A percentile compares a stretch with the other conserved stretches of the same genome.
phyloP scores from a whole-genome alignment of 2,888 invertebrate genomes.

The Metacarcinus magister region DNA sequence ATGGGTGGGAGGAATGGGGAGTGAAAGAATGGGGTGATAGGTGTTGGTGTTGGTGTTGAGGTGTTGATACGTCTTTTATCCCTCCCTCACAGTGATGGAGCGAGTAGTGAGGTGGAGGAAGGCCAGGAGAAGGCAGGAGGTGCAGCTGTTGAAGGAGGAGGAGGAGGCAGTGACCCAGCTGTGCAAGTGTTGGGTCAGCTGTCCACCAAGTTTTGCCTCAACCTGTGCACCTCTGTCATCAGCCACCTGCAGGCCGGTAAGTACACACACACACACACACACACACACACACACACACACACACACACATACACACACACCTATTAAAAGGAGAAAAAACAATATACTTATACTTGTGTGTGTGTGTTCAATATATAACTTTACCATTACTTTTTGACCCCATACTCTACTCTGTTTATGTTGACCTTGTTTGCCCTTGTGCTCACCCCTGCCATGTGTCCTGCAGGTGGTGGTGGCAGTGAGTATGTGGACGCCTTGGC shows the following conservation, averaged over 20 bases:
- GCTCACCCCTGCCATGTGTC: neutral
- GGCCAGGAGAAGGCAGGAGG: conserved; percentile 16
- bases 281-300: neutral
- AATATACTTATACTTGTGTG: too few relatives aligned
- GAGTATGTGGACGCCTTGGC: conserved; percentile 76
- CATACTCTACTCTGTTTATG: neutral
- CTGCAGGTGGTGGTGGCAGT: conserved; percentile 71
- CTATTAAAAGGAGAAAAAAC: too few relatives aligned
- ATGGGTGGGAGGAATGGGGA: too few relatives aligned
- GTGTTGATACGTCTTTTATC: neutral
- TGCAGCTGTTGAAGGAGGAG: neutral
- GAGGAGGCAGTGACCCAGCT: conserved; percentile 59
- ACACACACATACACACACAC: too few relatives aligned
- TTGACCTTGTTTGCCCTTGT: neutral
- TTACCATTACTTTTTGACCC: too few relatives aligned
- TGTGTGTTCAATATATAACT: too few relatives aligned
- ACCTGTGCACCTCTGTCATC: conserved; percentile 80
- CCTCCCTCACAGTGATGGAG: conserved; percentile 71
- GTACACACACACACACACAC: neutral
- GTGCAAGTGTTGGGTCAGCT: conserved; percentile 79
- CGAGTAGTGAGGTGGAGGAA: conserved; percentile 62
- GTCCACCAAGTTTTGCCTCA: conserved; percentile 81
- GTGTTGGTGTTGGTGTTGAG: neutral
- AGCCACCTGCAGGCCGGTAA: conserved; percentile 78
- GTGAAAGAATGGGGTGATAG: too few relatives aligned